Conservation (phyloP, 2,113 vertebrate species). For the Kobus ellipsiprymnus region DNA sequence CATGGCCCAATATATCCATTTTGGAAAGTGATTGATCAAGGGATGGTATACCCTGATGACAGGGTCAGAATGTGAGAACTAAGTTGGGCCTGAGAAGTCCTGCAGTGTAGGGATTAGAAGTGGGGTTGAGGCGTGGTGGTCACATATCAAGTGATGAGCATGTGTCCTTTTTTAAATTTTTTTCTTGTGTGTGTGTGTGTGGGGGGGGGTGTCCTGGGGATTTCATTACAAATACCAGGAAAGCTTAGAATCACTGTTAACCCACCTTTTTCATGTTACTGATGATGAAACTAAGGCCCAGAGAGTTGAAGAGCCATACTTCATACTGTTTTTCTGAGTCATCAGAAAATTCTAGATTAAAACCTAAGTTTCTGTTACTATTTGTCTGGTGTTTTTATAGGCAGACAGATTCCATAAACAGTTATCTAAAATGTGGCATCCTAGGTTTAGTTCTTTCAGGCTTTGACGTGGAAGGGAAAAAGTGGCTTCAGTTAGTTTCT, state of each 20-base stretch:
- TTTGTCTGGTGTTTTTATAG: background rate
- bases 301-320: background rate
- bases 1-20: background rate
- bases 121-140: background rate
- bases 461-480: background rate
- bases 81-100: background rate
- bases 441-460: background rate
- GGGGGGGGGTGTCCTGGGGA: accelerated
- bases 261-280: background rate
- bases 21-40: background rate
- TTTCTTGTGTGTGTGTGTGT: too few species aligned
- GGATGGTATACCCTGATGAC: background rate
- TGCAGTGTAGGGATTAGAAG: background rate
- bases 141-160: background rate
- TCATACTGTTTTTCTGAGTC: background rate
- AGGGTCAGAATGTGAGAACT: background rate
- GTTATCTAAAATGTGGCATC: background rate
- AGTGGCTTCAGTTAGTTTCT: background rate
- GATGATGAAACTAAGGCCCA: background rate
- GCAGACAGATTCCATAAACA: background rate
- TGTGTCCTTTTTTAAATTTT: background rate
- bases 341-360: background rate
- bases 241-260: background rate
- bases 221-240: background rate
- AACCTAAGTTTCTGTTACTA: background rate